A percentile compares a stretch with the other conserved stretches of the same genome.
These are phyloP conservation scores for Nannospalax galili DNA, from an alignment of 2,113 vertebrate species.

Conservation along the genomic window DNA sequence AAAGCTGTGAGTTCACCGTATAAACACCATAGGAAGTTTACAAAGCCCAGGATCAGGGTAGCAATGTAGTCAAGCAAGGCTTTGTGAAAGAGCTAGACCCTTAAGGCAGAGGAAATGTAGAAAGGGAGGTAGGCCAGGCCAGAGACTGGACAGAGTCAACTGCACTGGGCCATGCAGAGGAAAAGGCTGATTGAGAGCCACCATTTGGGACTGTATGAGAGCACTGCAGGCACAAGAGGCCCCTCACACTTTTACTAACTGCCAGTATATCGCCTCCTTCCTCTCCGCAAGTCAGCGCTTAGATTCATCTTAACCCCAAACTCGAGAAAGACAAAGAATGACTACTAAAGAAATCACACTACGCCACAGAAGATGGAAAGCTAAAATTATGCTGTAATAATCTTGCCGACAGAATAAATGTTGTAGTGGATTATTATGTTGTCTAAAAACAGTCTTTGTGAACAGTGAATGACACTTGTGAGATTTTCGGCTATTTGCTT, in stretches of 20 bases:
- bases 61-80: neutral
- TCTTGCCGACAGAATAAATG: conserved; percentile 79
- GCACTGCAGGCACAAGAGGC: neutral
- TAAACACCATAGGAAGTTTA: neutral
- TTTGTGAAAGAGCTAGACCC: neutral
- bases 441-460: conserved; percentile 81
- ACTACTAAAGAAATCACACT: conserved; percentile 67
- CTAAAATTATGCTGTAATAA: conserved; percentile 80
- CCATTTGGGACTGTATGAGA: neutral
- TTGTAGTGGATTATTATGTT: conserved; percentile 81
- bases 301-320: conserved; percentile 69
- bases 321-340: conserved; percentile 69
- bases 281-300: conserved; percentile 44
- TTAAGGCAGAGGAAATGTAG: neutral
- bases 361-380: conserved; percentile 66
- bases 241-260: conserved; percentile 3
- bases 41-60: neutral
- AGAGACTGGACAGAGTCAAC: neutral
- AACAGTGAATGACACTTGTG: conserved; percentile 72
- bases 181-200: neutral
- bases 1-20: neutral
- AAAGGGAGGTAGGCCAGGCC: neutral
- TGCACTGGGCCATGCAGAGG: neutral
- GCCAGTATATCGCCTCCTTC: neutral
- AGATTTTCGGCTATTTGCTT: conserved; percentile 76